These are phyloP conservation scores for Arothron firmamentum DNA, from an alignment of 2,113 vertebrate genomes.

Conservation along the genomic window DNA sequence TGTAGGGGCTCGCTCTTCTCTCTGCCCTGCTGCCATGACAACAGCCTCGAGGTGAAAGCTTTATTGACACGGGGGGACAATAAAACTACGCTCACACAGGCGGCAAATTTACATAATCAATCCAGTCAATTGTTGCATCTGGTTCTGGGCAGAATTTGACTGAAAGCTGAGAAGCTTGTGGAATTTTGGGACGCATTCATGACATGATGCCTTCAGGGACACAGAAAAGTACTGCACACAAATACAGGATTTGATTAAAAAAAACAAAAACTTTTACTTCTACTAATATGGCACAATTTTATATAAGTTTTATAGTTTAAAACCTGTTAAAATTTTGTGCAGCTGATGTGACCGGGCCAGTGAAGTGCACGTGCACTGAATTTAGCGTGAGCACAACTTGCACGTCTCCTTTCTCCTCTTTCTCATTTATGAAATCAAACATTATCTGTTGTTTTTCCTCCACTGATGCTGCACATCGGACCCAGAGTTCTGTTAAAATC, in stretches of 20 bases:
- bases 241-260: neutral
- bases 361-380: no score
- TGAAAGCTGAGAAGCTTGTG: no score
- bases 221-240: neutral
- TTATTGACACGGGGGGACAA: conserved; percentile 35
- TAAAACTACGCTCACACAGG: neutral
- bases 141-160: no score
- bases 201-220: neutral
- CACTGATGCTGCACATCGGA: neutral
- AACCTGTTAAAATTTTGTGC: no score
- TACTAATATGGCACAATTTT: neutral
- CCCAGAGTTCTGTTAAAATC: no score
- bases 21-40: conserved; percentile 34
- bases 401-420: no score
- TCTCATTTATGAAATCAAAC: no score
- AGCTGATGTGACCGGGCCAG: no score
- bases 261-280: no score
- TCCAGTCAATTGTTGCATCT: neutral
- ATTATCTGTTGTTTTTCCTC: neutral
- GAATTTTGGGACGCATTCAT: neutral
- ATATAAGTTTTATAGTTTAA: no score
- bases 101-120: neutral
- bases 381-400: no score
- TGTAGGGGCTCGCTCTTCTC: neutral
- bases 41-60: conserved; percentile 45